Percentiles rank a stretch among this genome's conserved stretches.
Conservation (phyloP, 2,888 invertebrate genomes). For the Blera fallax region DNA sequence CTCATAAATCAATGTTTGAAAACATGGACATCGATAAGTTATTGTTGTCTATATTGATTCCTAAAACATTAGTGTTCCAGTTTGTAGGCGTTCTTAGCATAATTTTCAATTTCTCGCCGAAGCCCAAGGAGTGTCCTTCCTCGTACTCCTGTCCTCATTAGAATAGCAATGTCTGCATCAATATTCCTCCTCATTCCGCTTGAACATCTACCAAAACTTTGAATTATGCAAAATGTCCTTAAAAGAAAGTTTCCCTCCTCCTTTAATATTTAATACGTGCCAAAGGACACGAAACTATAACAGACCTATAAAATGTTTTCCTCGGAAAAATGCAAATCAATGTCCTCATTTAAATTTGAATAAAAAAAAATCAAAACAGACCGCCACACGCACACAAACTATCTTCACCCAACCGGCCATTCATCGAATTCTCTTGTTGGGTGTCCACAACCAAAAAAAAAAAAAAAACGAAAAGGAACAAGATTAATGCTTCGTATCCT, state of each 20-base stretch:
- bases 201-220: neutral
- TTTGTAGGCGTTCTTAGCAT: too few species aligned
- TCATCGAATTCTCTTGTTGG: constrained; percentile 17
- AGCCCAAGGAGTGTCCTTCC: too few species aligned
- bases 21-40: too few species aligned
- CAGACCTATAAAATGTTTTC: neutral
- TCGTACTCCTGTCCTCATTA: too few species aligned
- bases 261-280: constrained; percentile 10
- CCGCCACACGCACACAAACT: neutral
- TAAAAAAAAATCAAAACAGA: neutral
- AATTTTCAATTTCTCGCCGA: too few species aligned
- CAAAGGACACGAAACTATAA: neutral
- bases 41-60: too few species aligned
- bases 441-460: neutral
- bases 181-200: too few species aligned
- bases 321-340: constrained; percentile 20
- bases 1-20: too few species aligned
- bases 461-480: neutral
- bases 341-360: constrained; percentile 29
- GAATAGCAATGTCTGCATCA: too few species aligned
- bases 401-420: neutral
- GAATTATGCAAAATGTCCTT: neutral
- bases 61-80: too few species aligned
- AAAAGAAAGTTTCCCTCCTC: neutral
- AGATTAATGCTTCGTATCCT: constrained; percentile 61